These are phyloP conservation scores for Papilio elwesi DNA, from an alignment of 2,888 invertebrate genomes.

Conservation along the genomic window DNA sequence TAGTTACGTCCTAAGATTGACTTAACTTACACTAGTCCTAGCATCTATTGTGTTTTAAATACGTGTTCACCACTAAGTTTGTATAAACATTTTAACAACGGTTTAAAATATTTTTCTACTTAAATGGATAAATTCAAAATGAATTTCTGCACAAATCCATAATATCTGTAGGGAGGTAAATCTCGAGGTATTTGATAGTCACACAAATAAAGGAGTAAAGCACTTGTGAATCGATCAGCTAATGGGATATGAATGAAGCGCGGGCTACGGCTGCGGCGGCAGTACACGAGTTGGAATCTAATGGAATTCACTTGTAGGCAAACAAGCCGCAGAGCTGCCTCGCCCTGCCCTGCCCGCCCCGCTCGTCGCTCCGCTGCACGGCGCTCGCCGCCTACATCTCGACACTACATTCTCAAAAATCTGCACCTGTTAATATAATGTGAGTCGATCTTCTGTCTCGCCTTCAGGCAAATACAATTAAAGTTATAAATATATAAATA, in stretches of 20 bases:
- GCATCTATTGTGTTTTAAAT: too few relatives aligned
- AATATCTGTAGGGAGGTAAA: conserved; percentile 14
- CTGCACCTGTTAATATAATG: conserved; percentile 45
- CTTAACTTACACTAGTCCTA: too few relatives aligned
- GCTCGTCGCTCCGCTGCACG: too few relatives aligned
- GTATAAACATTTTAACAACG: too few relatives aligned
- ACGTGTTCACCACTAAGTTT: too few relatives aligned
- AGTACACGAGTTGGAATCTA: conserved; percentile 76
- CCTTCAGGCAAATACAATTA: too few relatives aligned
- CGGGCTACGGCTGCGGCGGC: conserved; percentile 71
- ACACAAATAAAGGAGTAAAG: conserved; percentile 66
- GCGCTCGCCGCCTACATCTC: conserved; percentile 41
- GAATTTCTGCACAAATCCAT: conserved; percentile 23
- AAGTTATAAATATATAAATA: too few relatives aligned
- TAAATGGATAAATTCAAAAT: conserved; percentile 1
- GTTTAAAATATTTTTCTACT: neutral
- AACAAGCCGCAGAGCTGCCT: conserved; percentile 76
- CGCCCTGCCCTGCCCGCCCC: conserved; percentile 50
- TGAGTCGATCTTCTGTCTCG: conserved; percentile 48
- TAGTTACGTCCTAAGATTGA: too few relatives aligned
- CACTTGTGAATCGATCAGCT: conserved; percentile 80
- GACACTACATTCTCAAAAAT: conserved; percentile 50
- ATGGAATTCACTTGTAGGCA: conserved; percentile 84
- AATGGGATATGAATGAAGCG: conserved; percentile 82
- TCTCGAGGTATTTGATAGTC: conserved; percentile 42